These are phyloP conservation scores for Caenorhabditis latens DNA, from an alignment of 1,140 invertebrate species.

Conservation along the genomic window DNA sequence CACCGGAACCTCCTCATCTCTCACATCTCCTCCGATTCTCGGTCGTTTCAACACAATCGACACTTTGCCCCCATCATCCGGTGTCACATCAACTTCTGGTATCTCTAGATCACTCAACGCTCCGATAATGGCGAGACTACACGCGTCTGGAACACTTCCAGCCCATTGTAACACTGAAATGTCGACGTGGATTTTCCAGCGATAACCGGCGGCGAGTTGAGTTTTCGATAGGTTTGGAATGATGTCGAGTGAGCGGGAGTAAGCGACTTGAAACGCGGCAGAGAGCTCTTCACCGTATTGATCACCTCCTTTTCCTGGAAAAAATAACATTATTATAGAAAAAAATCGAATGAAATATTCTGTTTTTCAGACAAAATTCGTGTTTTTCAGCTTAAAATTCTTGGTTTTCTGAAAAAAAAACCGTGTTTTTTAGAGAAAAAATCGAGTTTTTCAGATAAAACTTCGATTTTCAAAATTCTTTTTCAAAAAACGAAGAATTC, in stretches of 20 bases:
- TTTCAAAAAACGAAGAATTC: too few species aligned
- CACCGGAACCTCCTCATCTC: slow-evolving; percentile 16
- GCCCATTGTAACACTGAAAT: slow-evolving; percentile 14
- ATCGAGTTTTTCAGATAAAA: too few species aligned
- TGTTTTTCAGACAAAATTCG: too few species aligned
- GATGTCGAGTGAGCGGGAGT: not conserved
- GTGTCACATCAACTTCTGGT: slow-evolving; percentile 26
- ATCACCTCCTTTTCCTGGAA: slow-evolving; percentile 41
- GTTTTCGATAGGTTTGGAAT: slow-evolving; percentile 16
- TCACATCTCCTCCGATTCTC: not conserved
- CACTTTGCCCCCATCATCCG: slow-evolving; percentile 33
- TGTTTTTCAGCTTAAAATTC: too few species aligned
- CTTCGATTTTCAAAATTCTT: too few species aligned
- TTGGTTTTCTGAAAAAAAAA: too few species aligned
- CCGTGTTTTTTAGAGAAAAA: too few species aligned
- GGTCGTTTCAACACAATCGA: slow-evolving; percentile 28
- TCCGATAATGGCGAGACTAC: not conserved
- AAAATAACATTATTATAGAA: not conserved
- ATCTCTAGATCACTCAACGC: slow-evolving; percentile 30
- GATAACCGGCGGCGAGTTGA: slow-evolving; percentile 14
- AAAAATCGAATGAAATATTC: too few species aligned
- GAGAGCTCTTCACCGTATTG: slow-evolving; percentile 10
- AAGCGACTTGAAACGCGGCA: not conserved
- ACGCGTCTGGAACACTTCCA: slow-evolving; percentile 29
- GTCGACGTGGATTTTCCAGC: slow-evolving; percentile 34